Conservation (phyloP, 2,113 vertebrate genomes). For the Setophaga petechia region DNA sequence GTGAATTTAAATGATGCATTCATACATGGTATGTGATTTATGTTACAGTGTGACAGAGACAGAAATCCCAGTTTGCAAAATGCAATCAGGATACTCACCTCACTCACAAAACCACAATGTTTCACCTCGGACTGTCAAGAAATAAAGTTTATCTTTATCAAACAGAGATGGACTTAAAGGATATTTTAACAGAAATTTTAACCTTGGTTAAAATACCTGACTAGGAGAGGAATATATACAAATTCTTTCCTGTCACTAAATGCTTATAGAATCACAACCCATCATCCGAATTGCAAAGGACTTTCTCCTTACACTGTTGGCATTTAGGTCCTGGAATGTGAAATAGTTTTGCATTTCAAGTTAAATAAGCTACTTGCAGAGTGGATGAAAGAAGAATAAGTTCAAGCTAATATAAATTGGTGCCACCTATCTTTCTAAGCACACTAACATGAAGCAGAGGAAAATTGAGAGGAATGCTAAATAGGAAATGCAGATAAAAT, state of each 20-base stretch:
- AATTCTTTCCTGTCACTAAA: neutral
- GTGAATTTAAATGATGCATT: neutral
- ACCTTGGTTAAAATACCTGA: neutral
- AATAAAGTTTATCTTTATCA: neutral
- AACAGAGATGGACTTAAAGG: neutral
- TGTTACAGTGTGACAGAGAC: neutral
- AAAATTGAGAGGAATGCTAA: neutral
- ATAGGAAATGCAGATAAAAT: neutral
- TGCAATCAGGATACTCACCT: neutral
- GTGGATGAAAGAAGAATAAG: neutral
- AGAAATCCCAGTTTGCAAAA: slow-evolving; percentile 1
- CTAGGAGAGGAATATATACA: neutral
- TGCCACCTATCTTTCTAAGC: neutral
- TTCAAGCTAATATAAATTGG: neutral
- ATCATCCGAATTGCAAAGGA: neutral
- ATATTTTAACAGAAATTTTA: neutral
- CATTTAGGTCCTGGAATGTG: neutral
- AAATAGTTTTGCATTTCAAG: slow-evolving; percentile 20
- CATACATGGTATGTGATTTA: neutral
- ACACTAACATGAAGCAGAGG: neutral
- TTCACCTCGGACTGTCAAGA: neutral
- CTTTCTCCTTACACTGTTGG: neutral
- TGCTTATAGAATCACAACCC: neutral
- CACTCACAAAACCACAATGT: neutral
- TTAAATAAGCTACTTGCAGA: slow-evolving; percentile 1